Conservation (phyloP, 92 coral and sea anemone genomes). For the Umimayanthus kanabou region DNA sequence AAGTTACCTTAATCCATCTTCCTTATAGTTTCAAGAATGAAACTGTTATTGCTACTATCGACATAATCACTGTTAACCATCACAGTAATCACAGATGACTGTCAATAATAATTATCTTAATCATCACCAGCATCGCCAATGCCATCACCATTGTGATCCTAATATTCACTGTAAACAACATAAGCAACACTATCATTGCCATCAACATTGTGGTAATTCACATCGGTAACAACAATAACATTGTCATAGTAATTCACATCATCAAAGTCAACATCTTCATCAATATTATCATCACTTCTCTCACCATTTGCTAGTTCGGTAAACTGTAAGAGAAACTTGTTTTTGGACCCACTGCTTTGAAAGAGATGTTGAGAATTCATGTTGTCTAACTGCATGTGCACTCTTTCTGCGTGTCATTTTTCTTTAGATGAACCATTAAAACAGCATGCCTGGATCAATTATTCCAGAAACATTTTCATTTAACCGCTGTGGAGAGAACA, state of each 20-base stretch:
- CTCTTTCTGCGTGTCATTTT: neutral
- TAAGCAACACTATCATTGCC: neutral
- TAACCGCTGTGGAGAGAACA: neutral
- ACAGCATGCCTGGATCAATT: neutral
- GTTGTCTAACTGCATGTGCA: too few species aligned
- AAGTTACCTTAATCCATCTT: neutral
- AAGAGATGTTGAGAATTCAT: too few species aligned
- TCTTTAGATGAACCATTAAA: too few species aligned
- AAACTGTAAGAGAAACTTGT: neutral
- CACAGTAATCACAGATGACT: neutral
- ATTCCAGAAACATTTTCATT: neutral
- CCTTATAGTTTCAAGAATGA: neutral
- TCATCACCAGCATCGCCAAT: neutral
- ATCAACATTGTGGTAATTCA: too few species aligned
- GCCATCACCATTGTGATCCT: neutral
- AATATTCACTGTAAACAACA: neutral
- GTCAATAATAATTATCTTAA: too few species aligned
- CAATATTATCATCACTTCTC: too few species aligned
- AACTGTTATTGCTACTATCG: neutral
- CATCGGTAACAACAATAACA: neutral
- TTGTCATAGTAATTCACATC: neutral
- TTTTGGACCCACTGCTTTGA: neutral
- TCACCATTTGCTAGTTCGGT: neutral
- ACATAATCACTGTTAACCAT: neutral
- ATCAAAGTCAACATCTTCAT: neutral